Evolutionary conservation across 2,888 invertebrate genomes (phyloP), one percentile per base, ranked within the genome.

Genomic region (Pterobdella sp.): DNA sequence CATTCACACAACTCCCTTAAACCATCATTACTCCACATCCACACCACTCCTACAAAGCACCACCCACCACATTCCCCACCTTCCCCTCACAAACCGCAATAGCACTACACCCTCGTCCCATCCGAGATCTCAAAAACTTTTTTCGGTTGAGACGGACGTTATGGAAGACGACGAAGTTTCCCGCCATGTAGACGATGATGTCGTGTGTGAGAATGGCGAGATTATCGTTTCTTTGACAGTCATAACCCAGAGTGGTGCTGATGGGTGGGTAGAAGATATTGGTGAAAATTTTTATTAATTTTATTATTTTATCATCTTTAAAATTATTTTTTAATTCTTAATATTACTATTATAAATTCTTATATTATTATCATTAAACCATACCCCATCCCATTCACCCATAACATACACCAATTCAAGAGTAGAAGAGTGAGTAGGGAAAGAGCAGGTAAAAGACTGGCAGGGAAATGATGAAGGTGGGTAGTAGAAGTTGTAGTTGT

Each of bases 221-320:
- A 82, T 94, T 94, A 81, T 89, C 91, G 74, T 88, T 87, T 79
- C 89, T 90, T 77, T 87, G 88, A 81, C 92, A 91, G 81, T 93
- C 89, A 81, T 92, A 94, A 10, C 92, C 92, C 82, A 89, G 93
- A 0, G 93, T 93, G 84, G 91, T 87, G 81, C 92, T 93, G 72
- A 37, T 26, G 67, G 3, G 70, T 70, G 22, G 56, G 26, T 42
- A 29, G 29, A 56, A 34, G 31, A 32, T 10, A 67, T 31, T 31
- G 10, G 7, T 10, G 10, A 7, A 26, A 67, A 34, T 32, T 32
- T 32, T 34, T 10, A 67, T 34, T 31, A 32, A 10, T 67, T 10
- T 10, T 10, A 29, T 31, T 4, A 26, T 34, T 10, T 10, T 31
- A 31, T 18, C 4, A 67, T 31, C n/a, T 29, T 31, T 10, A 31